Conservation (phyloP, 37 sponge, comb jelly and placozoan genomes). For the Eunapius fragilis region DNA sequence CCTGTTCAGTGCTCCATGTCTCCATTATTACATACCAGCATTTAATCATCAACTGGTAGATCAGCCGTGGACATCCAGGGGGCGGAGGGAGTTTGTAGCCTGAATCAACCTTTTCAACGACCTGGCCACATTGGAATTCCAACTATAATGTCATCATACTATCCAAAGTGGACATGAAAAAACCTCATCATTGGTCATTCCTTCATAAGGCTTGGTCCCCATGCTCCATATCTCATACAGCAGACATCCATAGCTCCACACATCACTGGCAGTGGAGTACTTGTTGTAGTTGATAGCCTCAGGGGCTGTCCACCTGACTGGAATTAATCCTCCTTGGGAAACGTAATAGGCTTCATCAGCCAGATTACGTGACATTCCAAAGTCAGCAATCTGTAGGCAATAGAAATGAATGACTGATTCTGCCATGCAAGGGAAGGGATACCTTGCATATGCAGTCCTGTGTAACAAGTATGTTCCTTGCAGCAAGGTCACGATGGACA, state of each 20-base stretch:
- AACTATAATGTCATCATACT: no score
- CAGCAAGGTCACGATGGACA: not conserved
- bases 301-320: not conserved
- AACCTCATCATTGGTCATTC: not conserved
- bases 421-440: not conserved
- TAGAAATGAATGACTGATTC: not conserved
- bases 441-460: not conserved
- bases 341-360: not conserved
- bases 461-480: not conserved
- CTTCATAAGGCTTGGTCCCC: not conserved
- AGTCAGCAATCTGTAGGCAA: not conserved
- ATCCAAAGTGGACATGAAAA: no score
- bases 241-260: not conserved
- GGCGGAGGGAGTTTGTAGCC: not conserved
- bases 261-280: not conserved
- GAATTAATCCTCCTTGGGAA: not conserved
- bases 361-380: not conserved
- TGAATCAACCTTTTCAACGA: not conserved
- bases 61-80: not conserved
- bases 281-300: not conserved
- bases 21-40: not conserved
- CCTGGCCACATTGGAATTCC: no score
- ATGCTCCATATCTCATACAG: not conserved
- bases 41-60: not conserved
- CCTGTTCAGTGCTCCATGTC: no score